These are phyloP conservation scores for Caenorhabditis elegans DNA, from an alignment of 1,140 invertebrate genomes.

Conservation along the genomic window DNA sequence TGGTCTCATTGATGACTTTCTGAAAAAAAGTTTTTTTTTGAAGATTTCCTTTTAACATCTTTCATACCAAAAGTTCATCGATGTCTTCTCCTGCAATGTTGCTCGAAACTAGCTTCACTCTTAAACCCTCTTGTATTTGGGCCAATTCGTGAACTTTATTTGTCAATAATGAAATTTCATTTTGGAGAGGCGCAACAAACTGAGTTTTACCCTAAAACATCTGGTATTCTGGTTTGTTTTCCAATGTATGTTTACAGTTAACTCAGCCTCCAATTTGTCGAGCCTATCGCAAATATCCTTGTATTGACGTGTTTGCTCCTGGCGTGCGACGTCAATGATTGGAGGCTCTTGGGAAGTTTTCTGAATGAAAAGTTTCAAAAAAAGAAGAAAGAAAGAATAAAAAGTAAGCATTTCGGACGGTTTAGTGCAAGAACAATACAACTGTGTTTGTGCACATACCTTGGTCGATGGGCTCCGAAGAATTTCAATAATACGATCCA, in stretches of 20 bases:
- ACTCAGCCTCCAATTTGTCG: constrained; percentile 14
- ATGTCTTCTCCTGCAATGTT: constrained; percentile 1
- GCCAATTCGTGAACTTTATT: neutral
- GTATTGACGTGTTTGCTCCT: constrained; percentile 17
- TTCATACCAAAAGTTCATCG: neutral
- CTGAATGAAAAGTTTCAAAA: neutral
- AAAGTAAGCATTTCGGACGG: neutral
- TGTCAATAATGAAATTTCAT: neutral
- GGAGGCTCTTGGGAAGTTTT: neutral
- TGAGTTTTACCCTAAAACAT: neutral
- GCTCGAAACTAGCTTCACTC: neutral
- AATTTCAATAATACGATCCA: constrained; percentile 12
- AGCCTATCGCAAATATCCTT: constrained; percentile 23
- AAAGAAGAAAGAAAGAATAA: no score
- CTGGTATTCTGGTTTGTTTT: no score
- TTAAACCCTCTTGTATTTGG: constrained; percentile 6
- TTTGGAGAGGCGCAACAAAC: neutral
- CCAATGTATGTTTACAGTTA: neutral
- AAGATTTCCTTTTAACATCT: no score
- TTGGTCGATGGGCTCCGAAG: constrained; percentile 11
- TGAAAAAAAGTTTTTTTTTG: neutral
- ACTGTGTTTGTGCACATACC: constrained; percentile 4
- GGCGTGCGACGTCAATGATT: neutral
- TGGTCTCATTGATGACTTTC: neutral
- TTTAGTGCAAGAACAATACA: neutral